These are phyloP conservation scores for Peromyscus nudipes DNA, from an alignment of 2,797 vertebrate species.

Conservation along the genomic window DNA sequence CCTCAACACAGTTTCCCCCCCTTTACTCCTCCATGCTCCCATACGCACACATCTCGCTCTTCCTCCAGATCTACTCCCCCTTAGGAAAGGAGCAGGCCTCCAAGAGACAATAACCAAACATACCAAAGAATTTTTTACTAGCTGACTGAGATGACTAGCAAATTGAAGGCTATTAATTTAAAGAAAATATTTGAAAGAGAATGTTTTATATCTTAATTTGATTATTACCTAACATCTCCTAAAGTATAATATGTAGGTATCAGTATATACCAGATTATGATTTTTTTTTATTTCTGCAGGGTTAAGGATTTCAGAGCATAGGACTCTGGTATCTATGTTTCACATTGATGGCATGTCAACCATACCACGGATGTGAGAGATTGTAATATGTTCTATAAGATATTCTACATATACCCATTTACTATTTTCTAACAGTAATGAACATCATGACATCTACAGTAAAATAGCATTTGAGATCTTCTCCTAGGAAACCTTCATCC, in stretches of 20 bases:
- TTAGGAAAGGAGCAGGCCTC: no score
- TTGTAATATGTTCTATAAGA: background rate
- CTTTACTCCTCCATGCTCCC: no score
- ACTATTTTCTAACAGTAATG: background rate
- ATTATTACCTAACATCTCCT: background rate
- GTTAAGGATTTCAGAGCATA: background rate
- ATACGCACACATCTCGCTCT: no score
- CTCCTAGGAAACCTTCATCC: background rate
- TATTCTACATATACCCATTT: background rate
- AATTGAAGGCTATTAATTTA: background rate
- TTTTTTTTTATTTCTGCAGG: background rate
- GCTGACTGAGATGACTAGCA: no score
- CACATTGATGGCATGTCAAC: background rate
- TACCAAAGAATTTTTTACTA: background rate
- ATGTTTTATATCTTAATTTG: background rate
- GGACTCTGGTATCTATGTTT: background rate
- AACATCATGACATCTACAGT: background rate
- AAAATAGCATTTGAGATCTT: background rate
- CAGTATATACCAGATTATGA: background rate
- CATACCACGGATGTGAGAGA: background rate
- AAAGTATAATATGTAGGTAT: background rate
- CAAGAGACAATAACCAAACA: no score
- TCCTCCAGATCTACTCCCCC: no score
- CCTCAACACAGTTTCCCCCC: no score
- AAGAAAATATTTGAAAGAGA: background rate